Evolutionary conservation across 2,797 vertebrate genomes (phyloP), one percentile per base, ranked within the genome.

Genomic region (Etheostoma nigrum): DNA sequence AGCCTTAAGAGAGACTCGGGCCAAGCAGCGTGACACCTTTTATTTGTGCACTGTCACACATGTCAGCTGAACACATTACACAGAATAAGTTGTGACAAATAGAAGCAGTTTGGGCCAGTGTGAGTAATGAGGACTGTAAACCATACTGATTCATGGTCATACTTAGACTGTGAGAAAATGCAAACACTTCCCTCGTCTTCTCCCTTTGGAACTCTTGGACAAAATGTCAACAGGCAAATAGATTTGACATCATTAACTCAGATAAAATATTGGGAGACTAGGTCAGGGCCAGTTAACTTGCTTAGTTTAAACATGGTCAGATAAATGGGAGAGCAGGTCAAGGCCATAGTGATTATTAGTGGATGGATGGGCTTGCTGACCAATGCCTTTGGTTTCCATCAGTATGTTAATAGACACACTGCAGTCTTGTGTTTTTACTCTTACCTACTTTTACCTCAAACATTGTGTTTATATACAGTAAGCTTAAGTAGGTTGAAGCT

Each of bases 111-210:
- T 30, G 30, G 30, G 30, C 30, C 30, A 30, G 67, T 16, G 40
- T 51, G 67, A 81, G 25, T 58, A 42, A 72, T 59, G 83, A 61
- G 30, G 51, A 52, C 23, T 64, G 27, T 57, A 48, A 74, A 80
- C 67, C 40, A 15, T 6, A 27, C 33, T 80, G 76, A 85, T 45
- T 44, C 47, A 72, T 59, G 63, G 55, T 58, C 79, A 72, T 49
- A 66, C 63, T 69, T 77, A 36, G 67, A 79, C 67, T 66, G 30
- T 78, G 79, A 83, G 76, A 73, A 81, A 71, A 77, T 74, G 40
- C 42, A 76, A 49, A 58, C 44, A 47, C 21, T 47, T 53, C 51
- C 59, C 47, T 21, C 47, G 33, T 48, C 36, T 18, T 55, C 18
- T 59, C 59, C 12, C 4, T 40, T 40, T 40, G 36, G 36, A 40